These are phyloP conservation scores for Murina feae DNA, from an alignment of 2,113 vertebrate species.

Conservation along the genomic window DNA sequence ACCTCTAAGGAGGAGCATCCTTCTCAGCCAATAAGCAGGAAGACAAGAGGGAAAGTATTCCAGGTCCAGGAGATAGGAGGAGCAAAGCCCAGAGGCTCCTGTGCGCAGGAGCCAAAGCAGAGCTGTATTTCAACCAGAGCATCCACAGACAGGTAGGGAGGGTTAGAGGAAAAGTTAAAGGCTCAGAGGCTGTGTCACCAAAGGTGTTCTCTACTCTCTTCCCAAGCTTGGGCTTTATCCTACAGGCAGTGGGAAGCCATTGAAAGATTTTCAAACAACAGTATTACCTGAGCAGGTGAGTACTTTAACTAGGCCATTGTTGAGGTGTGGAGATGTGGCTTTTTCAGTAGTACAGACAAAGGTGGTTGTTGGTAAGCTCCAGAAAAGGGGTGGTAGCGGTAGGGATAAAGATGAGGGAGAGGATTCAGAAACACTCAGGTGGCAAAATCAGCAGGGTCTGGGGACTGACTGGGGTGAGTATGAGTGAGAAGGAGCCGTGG, in stretches of 20 bases:
- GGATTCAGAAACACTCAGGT: background rate
- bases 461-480: background rate
- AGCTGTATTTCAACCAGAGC: background rate
- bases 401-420: background rate
- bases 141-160: background rate
- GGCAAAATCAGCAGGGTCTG: background rate
- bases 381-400: background rate
- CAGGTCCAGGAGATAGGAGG: background rate
- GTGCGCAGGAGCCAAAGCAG: background rate
- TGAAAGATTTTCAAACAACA: background rate
- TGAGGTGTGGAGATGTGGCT: background rate
- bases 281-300: background rate
- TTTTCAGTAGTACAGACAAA: background rate
- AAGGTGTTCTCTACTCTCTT: background rate
- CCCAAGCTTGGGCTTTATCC: background rate
- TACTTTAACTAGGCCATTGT: background rate
- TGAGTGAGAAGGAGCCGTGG: background rate
- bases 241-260: background rate
- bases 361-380: background rate
- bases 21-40: background rate
- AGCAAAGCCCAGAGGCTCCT: background rate
- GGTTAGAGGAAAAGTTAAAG: background rate
- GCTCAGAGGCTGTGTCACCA: background rate
- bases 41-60: background rate
- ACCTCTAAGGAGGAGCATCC: background rate